Percentiles rank a stretch among this genome's conserved stretches.
These are phyloP conservation scores for Sebastes schlegelii DNA, from an alignment of 2,113 vertebrate genomes.

Conservation along the genomic window DNA sequence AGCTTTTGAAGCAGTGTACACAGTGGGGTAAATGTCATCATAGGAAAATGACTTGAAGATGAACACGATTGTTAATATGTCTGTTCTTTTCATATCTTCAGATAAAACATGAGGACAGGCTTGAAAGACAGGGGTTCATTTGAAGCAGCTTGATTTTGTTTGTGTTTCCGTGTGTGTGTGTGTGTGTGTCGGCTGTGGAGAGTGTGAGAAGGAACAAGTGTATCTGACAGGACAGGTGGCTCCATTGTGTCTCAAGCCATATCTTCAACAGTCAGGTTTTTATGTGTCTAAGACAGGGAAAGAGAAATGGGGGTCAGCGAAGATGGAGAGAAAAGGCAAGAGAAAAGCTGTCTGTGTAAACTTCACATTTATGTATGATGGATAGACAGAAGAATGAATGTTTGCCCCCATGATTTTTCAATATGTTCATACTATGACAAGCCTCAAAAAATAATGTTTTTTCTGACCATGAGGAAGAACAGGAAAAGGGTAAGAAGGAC, in stretches of 20 bases:
- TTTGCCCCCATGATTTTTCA: not conserved
- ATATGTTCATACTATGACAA: not conserved
- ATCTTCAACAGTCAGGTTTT: conserved; percentile 55
- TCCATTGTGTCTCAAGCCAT: conserved; percentile 74
- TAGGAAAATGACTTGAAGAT: conserved; percentile 11
- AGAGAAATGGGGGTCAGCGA: not conserved
- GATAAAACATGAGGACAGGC: conserved; percentile 4
- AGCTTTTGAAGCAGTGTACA: conserved; percentile 5
- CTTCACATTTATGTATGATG: conserved; percentile 8
- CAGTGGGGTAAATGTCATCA: not conserved
- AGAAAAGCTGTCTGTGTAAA: conserved; percentile 8
- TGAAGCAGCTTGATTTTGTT: conserved; percentile 4
- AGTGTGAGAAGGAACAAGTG: conserved; percentile 47
- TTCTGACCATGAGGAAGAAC: not conserved
- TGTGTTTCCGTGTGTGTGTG: conserved; percentile 14
- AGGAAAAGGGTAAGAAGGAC: not conserved
- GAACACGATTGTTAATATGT: not conserved
- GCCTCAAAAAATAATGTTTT: conserved; percentile 2
- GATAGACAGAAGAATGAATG: not conserved
- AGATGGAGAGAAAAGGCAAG: not conserved
- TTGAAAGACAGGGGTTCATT: conserved; percentile 10
- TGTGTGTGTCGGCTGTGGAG: conserved; percentile 5
- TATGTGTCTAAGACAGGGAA: conserved; percentile 37
- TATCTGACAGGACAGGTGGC: conserved; percentile 77
- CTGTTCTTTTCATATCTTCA: conserved; percentile 16